phyloP scores from a whole-genome alignment of 1,140 invertebrate species.

The Calephelis nemesis region DNA sequence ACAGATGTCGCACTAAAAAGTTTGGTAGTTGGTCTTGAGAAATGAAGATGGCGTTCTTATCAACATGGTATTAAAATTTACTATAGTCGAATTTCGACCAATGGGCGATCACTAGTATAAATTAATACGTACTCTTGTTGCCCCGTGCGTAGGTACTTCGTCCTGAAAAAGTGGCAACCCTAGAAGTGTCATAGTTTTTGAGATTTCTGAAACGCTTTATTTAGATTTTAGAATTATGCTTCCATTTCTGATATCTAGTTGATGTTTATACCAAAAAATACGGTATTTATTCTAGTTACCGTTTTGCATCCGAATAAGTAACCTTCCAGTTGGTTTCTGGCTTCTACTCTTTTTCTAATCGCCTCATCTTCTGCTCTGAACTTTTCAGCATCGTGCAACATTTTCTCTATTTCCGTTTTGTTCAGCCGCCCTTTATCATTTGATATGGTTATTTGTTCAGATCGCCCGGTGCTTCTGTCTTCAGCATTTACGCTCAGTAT shows the following conservation, averaged over 20 bases:
- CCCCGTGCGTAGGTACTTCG: no score
- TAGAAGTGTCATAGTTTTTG: no score
- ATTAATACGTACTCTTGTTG: no score
- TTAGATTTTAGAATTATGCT: not conserved
- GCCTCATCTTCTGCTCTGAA: slow-evolving; percentile 85
- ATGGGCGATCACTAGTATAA: no score
- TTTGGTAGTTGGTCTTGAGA: no score
- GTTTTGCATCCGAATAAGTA: slow-evolving; percentile 91
- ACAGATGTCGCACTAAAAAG: no score
- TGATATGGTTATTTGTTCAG: slow-evolving; percentile 91
- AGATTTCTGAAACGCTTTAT: no score
- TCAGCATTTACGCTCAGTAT: slow-evolving; percentile 90
- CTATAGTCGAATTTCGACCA: no score
- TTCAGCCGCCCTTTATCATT: slow-evolving; percentile 95
- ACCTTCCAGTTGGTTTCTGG: slow-evolving; percentile 90
- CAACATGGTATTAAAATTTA: no score
- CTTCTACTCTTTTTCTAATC: slow-evolving; percentile 82
- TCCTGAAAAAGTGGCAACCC: no score
- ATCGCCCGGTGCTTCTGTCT: slow-evolving; percentile 88
- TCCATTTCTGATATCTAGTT: not conserved
- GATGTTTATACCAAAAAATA: no score
- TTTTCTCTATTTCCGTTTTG: slow-evolving; percentile 95
- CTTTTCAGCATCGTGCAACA: slow-evolving; percentile 90
- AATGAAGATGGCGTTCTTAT: no score
- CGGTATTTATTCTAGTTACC: slow-evolving; percentile 48